Evolutionary conservation across 64 coral and sea anemone species (phyloP).

Genomic region (Stichodactyla helianthus): DNA sequence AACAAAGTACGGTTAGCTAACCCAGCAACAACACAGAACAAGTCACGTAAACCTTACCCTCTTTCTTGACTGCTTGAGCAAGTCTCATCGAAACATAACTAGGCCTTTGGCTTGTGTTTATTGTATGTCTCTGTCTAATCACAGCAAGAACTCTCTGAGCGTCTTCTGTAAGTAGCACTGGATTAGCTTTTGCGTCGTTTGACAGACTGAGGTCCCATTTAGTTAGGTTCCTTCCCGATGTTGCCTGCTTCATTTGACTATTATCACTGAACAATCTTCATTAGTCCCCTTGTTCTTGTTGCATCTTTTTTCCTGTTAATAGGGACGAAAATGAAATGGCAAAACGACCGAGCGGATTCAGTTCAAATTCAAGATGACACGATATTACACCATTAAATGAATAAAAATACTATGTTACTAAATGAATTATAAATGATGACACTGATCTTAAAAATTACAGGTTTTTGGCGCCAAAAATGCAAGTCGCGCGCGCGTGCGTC

Average conservation of each 20-base stretch:
- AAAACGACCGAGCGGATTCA: no score
- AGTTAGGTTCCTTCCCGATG: no score
- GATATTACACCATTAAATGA: no score
- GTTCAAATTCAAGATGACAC: no score
- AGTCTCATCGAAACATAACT: slow-evolving; percentile 28
- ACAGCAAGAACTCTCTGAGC: slow-evolving; percentile 50
- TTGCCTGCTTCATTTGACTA: no score
- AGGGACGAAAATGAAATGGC: no score
- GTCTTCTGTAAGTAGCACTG: slow-evolving; percentile 34
- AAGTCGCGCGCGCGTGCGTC: background rate
- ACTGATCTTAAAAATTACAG: background rate
- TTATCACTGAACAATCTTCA: background rate
- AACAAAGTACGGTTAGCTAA: no score
- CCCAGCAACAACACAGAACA: no score
- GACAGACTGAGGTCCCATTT: slow-evolving; percentile 26
- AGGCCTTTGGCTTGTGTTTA: background rate
- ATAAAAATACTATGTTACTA: no score
- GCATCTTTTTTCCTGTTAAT: no score
- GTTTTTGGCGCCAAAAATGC: background rate
- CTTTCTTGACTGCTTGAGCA: background rate
- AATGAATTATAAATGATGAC: no score
- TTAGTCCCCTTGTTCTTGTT: no score
- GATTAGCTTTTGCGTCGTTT: slow-evolving; percentile 14
- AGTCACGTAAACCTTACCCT: background rate
- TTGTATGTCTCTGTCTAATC: slow-evolving; percentile 31